Percentiles rank a stretch among this genome's conserved stretches.
Conservation (phyloP, 2,797 vertebrate species). For the Cyclopterus lumpus region DNA sequence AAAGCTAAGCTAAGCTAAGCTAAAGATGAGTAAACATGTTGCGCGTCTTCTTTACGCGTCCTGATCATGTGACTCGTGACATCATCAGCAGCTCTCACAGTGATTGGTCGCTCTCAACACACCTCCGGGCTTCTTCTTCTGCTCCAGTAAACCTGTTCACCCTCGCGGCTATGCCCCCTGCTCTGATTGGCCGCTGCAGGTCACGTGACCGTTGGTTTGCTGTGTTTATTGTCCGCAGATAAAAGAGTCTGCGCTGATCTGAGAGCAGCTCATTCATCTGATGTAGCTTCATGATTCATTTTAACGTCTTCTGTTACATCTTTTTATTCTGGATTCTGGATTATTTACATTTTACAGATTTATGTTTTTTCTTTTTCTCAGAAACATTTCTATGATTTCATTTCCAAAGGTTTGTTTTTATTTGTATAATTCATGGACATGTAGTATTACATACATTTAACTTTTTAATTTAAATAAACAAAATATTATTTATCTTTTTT, state of each 20-base stretch:
- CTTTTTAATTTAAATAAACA: no score
- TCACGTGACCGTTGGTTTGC: slow-evolving; percentile 44
- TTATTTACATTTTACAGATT: not conserved
- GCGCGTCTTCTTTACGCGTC: no score
- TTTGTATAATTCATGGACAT: not conserved
- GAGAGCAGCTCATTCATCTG: no score
- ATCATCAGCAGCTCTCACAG: no score
- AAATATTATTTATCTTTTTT: not conserved
- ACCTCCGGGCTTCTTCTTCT: no score
- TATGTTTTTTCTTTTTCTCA: not conserved
- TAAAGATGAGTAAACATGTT: no score
- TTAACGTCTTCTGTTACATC: no score
- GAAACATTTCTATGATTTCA: not conserved
- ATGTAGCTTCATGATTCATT: no score
- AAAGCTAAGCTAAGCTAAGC: not conserved
- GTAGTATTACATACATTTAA: no score
- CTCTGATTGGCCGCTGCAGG: slow-evolving; percentile 55
- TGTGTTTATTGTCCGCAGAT: slow-evolving; percentile 54
- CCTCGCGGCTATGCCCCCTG: not conserved
- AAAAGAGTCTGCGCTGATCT: slow-evolving; percentile 46
- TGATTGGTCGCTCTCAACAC: no score
- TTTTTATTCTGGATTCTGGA: not conserved
- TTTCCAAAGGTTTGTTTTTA: not conserved
- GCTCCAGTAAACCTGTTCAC: slow-evolving; percentile 28
- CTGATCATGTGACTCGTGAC: no score